These are phyloP conservation scores for Galemys pyrenaicus DNA, from an alignment of 2,113 vertebrate species.

Conservation along the genomic window DNA sequence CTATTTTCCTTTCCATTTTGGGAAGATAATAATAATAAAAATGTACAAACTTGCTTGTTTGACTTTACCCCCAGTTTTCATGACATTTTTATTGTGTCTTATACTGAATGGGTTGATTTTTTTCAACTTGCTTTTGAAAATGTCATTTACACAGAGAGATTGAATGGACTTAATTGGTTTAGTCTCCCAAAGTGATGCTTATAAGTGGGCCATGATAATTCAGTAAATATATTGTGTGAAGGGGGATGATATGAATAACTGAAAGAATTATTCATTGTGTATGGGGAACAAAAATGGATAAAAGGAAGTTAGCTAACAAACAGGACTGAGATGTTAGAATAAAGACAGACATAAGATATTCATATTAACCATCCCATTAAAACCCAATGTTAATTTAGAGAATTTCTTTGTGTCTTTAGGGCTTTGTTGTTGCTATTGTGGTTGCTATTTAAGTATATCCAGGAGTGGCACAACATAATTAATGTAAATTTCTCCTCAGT, in stretches of 20 bases:
- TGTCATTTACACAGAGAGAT: slow-evolving; percentile 63
- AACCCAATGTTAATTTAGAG: slow-evolving; percentile 29
- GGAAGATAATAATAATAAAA: slow-evolving; percentile 46
- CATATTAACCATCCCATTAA: neutral
- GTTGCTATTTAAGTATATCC: slow-evolving; percentile 31
- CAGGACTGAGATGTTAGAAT: neutral
- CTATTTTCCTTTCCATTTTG: slow-evolving; percentile 52
- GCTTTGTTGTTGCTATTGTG: neutral
- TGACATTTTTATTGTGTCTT: slow-evolving; percentile 53
- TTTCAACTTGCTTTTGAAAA: slow-evolving; percentile 65
- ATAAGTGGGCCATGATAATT: slow-evolving; percentile 41
- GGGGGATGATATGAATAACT: slow-evolving; percentile 1
- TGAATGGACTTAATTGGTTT: slow-evolving; percentile 60
- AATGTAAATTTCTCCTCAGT: slow-evolving; percentile 48
- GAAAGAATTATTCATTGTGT: slow-evolving; percentile 40
- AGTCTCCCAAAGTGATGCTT: neutral
- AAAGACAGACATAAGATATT: neutral
- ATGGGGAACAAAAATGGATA: neutral
- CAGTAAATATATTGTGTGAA: slow-evolving; percentile 28
- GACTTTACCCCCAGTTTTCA: slow-evolving; percentile 49
- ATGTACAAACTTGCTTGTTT: slow-evolving; percentile 58
- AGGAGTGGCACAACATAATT: neutral
- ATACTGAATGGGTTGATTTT: slow-evolving; percentile 14
- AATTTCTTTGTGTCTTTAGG: neutral
- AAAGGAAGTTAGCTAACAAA: slow-evolving; percentile 34